phyloP scores from a whole-genome alignment of 2,888 invertebrate species.

The Hydropsyche betteni region DNA sequence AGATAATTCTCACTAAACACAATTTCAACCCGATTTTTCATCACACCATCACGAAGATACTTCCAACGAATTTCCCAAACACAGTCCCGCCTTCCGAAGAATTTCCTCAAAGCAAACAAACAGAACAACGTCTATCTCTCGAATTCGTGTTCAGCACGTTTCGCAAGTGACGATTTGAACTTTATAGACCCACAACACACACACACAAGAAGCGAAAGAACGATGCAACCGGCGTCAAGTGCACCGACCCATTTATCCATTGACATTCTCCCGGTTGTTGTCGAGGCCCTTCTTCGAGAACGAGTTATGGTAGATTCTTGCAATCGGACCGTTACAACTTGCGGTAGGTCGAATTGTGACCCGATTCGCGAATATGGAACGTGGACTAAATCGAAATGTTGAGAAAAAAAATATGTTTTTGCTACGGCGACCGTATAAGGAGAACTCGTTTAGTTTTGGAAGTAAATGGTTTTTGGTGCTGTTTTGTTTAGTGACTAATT shows the following conservation, averaged over 20 bases:
- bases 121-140: not conserved
- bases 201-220: not conserved
- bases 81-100: too few relatives aligned
- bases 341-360: constrained; percentile 24
- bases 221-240: constrained; percentile 41
- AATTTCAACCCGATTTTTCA: too few relatives aligned
- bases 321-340: not conserved
- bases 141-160: constrained; percentile 23
- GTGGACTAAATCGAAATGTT: not conserved
- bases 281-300: too few relatives aligned
- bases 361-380: constrained; percentile 17
- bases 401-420: too few relatives aligned
- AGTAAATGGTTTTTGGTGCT: too few relatives aligned
- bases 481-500: too few relatives aligned
- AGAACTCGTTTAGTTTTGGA: too few relatives aligned
- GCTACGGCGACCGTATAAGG: too few relatives aligned
- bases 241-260: constrained; percentile 42
- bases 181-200: constrained; percentile 5
- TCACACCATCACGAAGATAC: too few relatives aligned
- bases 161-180: constrained; percentile 39
- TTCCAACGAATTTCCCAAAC: too few relatives aligned
- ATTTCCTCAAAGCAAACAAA: too few relatives aligned
- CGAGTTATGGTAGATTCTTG: constrained; percentile 2
- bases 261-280: constrained; percentile 38
- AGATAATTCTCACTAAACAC: too few relatives aligned